phyloP scores from a whole-genome alignment of 2,113 vertebrate genomes.

The Rhynchopsitta pachyrhyncha region DNA sequence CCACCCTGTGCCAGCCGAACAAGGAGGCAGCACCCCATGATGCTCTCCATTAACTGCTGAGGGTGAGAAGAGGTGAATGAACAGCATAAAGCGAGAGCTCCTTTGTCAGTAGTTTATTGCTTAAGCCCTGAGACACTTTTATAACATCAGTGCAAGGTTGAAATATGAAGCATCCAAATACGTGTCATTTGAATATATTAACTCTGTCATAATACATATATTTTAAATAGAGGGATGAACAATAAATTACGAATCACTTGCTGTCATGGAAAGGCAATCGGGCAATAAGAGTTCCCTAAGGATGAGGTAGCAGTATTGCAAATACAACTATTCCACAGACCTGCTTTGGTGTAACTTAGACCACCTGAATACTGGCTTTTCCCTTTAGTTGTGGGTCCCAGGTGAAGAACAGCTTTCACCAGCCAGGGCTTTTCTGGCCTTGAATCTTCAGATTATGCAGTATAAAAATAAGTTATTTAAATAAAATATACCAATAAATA shows the following conservation, averaged over 20 bases:
- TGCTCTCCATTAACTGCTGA: neutral
- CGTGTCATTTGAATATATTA: constrained; percentile 56
- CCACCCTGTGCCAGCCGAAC: rapidly evolving
- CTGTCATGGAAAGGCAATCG: neutral
- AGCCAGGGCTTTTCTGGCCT: neutral
- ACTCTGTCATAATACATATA: constrained; percentile 56
- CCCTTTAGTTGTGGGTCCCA: neutral
- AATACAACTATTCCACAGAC: neutral
- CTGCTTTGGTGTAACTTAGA: neutral
- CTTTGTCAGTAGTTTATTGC: neutral
- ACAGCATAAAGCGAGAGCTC: neutral
- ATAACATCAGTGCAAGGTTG: neutral
- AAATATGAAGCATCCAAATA: neutral
- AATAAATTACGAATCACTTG: constrained; percentile 70
- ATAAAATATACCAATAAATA: constrained; percentile 79
- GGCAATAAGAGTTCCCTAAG: neutral
- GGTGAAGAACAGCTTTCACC: neutral
- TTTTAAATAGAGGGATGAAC: constrained; percentile 70
- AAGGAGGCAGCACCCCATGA: neutral
- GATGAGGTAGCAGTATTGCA: constrained; percentile 71
- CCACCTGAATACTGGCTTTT: neutral
- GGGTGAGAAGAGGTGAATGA: neutral
- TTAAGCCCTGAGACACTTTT: neutral
- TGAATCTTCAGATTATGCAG: neutral
- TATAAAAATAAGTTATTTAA: constrained; percentile 74